Evolutionary conservation across 2,113 vertebrate species (phyloP).

Genomic region (Lathamus discolor): DNA sequence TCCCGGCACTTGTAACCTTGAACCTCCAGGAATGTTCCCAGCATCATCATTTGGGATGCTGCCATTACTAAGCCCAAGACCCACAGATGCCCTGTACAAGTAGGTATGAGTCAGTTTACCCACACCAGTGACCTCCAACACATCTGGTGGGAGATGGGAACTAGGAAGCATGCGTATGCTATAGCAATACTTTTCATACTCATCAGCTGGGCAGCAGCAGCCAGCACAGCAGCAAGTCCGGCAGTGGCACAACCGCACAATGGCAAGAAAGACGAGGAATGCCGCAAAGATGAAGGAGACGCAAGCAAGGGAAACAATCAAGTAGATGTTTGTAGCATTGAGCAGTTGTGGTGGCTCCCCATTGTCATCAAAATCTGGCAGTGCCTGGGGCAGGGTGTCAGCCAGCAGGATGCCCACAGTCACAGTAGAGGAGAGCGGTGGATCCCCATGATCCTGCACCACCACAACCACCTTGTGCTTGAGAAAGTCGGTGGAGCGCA

Average conservation of each 20-base stretch:
- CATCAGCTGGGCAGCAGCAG: slow-evolving; percentile 32
- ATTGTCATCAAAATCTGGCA: slow-evolving; percentile 77
- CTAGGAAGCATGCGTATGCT: slow-evolving; percentile 60
- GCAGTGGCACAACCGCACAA: slow-evolving; percentile 23
- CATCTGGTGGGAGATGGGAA: slow-evolving; percentile 50
- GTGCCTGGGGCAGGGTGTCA: slow-evolving; percentile 71
- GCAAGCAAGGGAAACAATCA: slow-evolving; percentile 75
- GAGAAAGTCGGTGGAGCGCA: slow-evolving; percentile 79
- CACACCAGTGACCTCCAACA: slow-evolving; percentile 71
- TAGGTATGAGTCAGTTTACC: slow-evolving; percentile 76
- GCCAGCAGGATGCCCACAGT: slow-evolving; percentile 77
- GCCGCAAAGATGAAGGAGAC: slow-evolving; percentile 76
- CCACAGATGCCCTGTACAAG: slow-evolving; percentile 67
- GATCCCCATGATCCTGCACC: slow-evolving; percentile 80
- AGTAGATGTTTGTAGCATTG: slow-evolving; percentile 74
- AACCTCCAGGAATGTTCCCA: slow-evolving; percentile 38
- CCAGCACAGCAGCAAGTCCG: neutral
- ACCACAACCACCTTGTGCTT: slow-evolving; percentile 79
- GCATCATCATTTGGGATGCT: slow-evolving; percentile 47
- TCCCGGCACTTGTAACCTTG: slow-evolving; percentile 65
- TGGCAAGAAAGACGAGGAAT: slow-evolving; percentile 61
- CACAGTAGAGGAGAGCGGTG: slow-evolving; percentile 75
- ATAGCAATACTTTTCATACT: slow-evolving; percentile 47
- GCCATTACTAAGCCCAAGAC: slow-evolving; percentile 51
- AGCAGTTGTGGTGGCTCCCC: slow-evolving; percentile 65